phyloP scores from a whole-genome alignment of 2,888 invertebrate species.

The Kuschelorhynchus macadamiae region DNA sequence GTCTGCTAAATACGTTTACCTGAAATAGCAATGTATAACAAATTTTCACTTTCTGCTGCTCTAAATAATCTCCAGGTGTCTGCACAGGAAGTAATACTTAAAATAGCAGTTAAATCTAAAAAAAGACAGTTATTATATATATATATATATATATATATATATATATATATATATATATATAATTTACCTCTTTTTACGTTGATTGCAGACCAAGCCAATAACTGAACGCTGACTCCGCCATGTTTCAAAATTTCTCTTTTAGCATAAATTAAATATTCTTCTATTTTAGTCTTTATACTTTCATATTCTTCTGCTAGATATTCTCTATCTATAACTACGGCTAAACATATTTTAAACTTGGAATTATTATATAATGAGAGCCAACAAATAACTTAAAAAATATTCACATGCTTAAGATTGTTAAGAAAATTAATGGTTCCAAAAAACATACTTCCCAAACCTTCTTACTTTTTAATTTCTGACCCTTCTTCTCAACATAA shows the following conservation, averaged over 20 bases:
- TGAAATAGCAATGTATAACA: slow-evolving; percentile 82
- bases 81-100: slow-evolving; percentile 81
- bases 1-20: no score
- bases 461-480: no score
- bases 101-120: slow-evolving; percentile 79
- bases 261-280: slow-evolving; percentile 69
- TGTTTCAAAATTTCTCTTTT: slow-evolving; percentile 77
- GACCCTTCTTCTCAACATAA: no score
- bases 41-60: slow-evolving; percentile 74
- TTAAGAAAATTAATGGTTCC: no score
- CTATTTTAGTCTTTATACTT: slow-evolving; percentile 75
- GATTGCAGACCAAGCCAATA: slow-evolving; percentile 78
- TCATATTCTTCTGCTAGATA: slow-evolving; percentile 77
- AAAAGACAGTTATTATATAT: slow-evolving; percentile 1
- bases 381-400: no score
- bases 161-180: no score
- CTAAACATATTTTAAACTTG: slow-evolving; percentile 66
- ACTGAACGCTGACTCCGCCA: slow-evolving; percentile 78
- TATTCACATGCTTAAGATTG: no score
- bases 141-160: no score
- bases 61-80: slow-evolving; percentile 82
- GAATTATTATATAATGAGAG: no score
- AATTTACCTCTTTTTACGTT: slow-evolving; percentile 78
- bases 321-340: slow-evolving; percentile 79
- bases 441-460: no score